These are phyloP conservation scores for Acanthornis magna DNA, from an alignment of 2,797 vertebrate genomes.

Conservation along the genomic window DNA sequence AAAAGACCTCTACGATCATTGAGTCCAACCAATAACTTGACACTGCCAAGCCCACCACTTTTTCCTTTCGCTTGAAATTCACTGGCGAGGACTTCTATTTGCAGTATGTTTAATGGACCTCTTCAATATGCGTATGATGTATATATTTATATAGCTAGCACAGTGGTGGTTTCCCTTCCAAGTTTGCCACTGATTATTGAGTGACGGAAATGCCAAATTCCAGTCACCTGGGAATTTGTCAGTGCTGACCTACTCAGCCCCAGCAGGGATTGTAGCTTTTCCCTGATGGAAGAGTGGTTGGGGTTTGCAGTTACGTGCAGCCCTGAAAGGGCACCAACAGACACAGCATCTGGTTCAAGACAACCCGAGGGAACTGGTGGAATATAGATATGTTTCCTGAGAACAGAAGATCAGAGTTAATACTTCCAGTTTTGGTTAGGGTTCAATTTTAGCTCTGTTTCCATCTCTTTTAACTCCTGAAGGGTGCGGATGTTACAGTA, in stretches of 20 bases:
- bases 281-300: background rate
- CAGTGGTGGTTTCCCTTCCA: slow-evolving; percentile 33
- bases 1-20: background rate
- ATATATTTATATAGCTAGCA: background rate
- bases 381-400: background rate
- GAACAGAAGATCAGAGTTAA: background rate
- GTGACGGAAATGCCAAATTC: background rate
- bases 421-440: background rate
- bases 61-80: background rate
- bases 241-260: background rate
- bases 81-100: background rate
- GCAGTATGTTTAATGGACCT: background rate
- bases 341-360: background rate
- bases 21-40: background rate
- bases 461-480: slow-evolving; percentile 29
- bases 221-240: background rate
- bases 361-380: background rate
- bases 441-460: slow-evolving; percentile 20
- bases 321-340: background rate
- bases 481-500: background rate
- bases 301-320: background rate
- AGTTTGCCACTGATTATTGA: background rate
- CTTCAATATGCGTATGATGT: background rate
- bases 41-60: background rate
- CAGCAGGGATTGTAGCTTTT: background rate